Evolutionary conservation across 2,113 vertebrate species (phyloP).

Genomic region (Microcebus tavaratra): DNA sequence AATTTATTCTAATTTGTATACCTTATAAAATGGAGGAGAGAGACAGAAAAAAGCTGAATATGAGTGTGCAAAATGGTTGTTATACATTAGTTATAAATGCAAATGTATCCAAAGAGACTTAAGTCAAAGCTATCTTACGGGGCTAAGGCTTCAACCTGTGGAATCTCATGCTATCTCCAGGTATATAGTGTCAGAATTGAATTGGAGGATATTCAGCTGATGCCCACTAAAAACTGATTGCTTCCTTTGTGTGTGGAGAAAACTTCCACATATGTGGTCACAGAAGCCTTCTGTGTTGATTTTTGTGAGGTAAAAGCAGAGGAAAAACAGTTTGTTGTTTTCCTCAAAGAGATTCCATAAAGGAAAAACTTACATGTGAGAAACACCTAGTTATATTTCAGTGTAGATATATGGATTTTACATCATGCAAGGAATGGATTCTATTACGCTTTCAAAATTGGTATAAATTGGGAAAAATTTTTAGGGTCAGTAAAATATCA

Average conservation of each 20-base stretch:
- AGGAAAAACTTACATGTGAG: neutral
- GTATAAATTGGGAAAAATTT: constrained; percentile 19
- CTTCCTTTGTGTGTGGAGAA: neutral
- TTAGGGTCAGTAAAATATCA: neutral
- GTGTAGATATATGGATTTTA: neutral
- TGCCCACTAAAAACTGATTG: neutral
- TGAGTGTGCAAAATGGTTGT: neutral
- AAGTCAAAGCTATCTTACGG: neutral
- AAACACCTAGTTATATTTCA: neutral
- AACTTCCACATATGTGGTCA: neutral
- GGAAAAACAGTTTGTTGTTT: neutral
- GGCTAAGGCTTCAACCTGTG: neutral
- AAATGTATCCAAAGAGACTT: neutral
- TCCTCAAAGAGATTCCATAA: neutral
- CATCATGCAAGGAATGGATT: neutral
- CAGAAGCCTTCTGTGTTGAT: neutral
- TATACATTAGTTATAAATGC: constrained; percentile 12
- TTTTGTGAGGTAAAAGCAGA: neutral
- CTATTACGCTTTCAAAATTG: neutral
- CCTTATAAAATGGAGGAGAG: neutral
- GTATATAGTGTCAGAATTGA: neutral
- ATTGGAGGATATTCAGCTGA: neutral
- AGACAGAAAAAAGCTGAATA: neutral
- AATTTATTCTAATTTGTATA: neutral
- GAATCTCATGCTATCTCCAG: neutral